Evolutionary conservation across 2,113 vertebrate species (phyloP), one percentile per base, ranked within the genome.

Genomic region (Macrotus californicus): DNA sequence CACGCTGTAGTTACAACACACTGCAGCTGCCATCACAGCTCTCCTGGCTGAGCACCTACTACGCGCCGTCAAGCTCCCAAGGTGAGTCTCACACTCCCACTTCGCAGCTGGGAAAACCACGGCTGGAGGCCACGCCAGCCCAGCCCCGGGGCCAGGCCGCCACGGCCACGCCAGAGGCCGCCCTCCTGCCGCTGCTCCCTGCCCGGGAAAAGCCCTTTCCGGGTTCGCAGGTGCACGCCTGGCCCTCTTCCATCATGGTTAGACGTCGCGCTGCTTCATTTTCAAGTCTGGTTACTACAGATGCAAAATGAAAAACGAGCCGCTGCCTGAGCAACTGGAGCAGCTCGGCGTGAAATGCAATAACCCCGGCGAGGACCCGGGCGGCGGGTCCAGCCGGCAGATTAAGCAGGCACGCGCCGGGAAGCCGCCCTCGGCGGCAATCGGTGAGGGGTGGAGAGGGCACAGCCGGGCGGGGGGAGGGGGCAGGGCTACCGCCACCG

Each of bases 271-370:
- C 41, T 21, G 43, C 95, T 46, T 52, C 75, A 10, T 54, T 31
- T 12, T 90, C 93, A 3, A 82, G 61, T 22, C 59, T 50, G 29
- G 89, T 97, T 70, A 18, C 94, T 31, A 7, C 73, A 95, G 96
- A 96, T 54, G 94, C 95, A 0, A 0, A 34, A 70, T 93, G 94
- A 97, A 96, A 96, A 97, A 98, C 80, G 96, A 97, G 36, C 72
- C 0, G 0, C 93, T 79, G 95, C 75, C 81, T 85, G 72, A 4
- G 0, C 1, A 21, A 88, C 90, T 46, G 7, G 26, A 96, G 95
- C 34, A 2, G 3, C 92, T 11, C 59, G 1, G 95, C 16, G 0
- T 1, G 0, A 87, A 89, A 89, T 21, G 84, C 83, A 89, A 48
- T 89, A 64, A 89, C 43, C 11, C 0, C 1, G 1, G 72, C 0